Percentiles rank a stretch among this genome's conserved stretches.
Evolutionary conservation across 2,888 invertebrate genomes (phyloP).

Genomic region (Protodeltote pygarga): DNA sequence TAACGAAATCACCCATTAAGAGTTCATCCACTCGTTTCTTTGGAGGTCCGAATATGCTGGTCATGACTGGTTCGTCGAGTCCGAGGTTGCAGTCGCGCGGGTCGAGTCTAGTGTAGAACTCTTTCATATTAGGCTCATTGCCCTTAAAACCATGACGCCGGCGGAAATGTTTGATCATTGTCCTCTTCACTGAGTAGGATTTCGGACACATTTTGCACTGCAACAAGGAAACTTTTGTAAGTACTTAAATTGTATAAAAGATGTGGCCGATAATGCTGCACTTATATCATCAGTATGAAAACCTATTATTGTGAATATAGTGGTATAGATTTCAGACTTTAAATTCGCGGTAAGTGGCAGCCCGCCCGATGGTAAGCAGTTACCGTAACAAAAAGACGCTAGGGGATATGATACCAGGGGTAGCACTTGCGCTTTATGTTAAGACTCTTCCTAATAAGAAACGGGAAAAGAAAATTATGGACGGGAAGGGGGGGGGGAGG

Average conservation of each 20-base stretch:
- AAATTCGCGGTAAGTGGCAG: no score
- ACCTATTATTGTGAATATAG: no score
- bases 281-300: no score
- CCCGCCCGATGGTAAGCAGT: no score
- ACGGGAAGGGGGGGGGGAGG: no score
- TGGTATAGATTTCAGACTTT: no score
- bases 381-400: no score
- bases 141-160: conserved; percentile 73
- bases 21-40: conserved; percentile 58
- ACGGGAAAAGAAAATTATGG: no score
- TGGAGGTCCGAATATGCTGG: conserved; percentile 74
- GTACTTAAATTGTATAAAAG: not conserved
- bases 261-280: no score
- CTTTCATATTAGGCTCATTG: conserved; percentile 58
- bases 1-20: conserved; percentile 64
- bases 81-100: conserved; percentile 75
- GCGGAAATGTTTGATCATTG: conserved; percentile 79
- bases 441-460: no score
- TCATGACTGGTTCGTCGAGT: conserved; percentile 73
- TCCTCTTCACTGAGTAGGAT: conserved; percentile 77
- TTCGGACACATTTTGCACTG: conserved; percentile 85
- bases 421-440: no score
- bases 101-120: conserved; percentile 70
- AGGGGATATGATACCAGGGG: no score
- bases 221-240: conserved; percentile 26